Conservation (phyloP, 2,888 invertebrate genomes). For the Amphipoea oculea region DNA sequence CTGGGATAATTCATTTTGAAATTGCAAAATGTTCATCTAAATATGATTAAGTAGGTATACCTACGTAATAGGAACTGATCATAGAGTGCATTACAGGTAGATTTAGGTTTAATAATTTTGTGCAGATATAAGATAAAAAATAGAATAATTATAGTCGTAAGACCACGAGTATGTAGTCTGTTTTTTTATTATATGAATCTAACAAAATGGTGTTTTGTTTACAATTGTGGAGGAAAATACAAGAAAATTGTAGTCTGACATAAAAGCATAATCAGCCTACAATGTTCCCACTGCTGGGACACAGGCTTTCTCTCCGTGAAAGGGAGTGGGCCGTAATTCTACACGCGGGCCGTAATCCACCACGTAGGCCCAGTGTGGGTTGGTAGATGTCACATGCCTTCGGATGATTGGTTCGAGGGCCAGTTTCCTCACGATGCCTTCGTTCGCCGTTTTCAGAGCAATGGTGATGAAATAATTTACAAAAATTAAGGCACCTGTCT, state of each 20-base stretch:
- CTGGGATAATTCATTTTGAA: neutral
- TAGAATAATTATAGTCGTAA: too few species aligned
- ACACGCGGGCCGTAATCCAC: neutral
- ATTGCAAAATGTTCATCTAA: slow-evolving; percentile 12
- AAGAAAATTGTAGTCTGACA: neutral
- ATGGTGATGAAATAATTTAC: neutral
- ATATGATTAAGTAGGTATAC: neutral
- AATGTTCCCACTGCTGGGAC: neutral
- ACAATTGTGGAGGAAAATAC: neutral
- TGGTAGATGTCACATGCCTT: too few species aligned
- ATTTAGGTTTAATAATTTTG: slow-evolving; percentile 1
- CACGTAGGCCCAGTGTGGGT: neutral
- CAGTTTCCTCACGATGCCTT: neutral
- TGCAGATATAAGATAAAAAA: too few species aligned
- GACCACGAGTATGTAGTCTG: too few species aligned
- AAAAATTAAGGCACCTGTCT: neutral
- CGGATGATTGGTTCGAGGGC: neutral
- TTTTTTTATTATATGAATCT: too few species aligned
- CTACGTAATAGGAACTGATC: neutral
- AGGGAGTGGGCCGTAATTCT: neutral
- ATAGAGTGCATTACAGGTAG: neutral
- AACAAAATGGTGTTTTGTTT: neutral
- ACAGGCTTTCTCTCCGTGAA: neutral
- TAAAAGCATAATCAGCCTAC: neutral
- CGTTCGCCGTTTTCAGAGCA: neutral